Evolutionary conservation across 2,113 vertebrate genomes (phyloP), one percentile per base, ranked within the genome.

Genomic region (Acanthisitta chloris): DNA sequence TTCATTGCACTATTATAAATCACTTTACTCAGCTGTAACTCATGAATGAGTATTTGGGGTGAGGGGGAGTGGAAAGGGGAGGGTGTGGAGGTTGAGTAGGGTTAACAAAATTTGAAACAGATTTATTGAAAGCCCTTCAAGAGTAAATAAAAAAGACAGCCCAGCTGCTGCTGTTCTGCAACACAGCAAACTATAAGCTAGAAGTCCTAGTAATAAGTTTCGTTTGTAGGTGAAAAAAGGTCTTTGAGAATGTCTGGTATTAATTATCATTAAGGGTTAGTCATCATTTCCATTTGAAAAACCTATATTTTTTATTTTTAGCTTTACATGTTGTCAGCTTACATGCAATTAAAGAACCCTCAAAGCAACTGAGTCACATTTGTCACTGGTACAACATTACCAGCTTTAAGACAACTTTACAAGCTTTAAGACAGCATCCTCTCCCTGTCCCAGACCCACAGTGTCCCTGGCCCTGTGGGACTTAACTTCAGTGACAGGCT

Each of bases 11-110:
- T 96, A 73, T 91, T 97, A 95, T 98, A 98, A 98, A 98, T 98
- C 98, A 98, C 96, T 98, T 97, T 97, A 91, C 94, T 97, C 97
- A 97, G 97, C 96, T 97, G 97, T 96, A 98, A 96, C 96, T 98
- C 96, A 96, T 98, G 97, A 97, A 96, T 95, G 94, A 92, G 94
- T 97, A 84, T 26, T 83, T 85, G 90, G 48, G 46, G 70, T 72
- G 49, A 49, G 38, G 23, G 74, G 46, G 74, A 95, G 84, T 52
- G 57, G 92, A 90, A 86, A 90, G 89, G 87, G 94, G 94, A 96
- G 92, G 85, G 90, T 84, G 67, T 85, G 88, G 89, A 94, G 78
- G 72, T 93, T 96, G 92, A 94, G 54, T 74, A 87, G 93, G 88
- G 92, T 92, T 97, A 93, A 92, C 81, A 92, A 96, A 98, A 98